phyloP scores from a whole-genome alignment of 2,797 vertebrate species.

The Eleutherodactylus coqui region DNA sequence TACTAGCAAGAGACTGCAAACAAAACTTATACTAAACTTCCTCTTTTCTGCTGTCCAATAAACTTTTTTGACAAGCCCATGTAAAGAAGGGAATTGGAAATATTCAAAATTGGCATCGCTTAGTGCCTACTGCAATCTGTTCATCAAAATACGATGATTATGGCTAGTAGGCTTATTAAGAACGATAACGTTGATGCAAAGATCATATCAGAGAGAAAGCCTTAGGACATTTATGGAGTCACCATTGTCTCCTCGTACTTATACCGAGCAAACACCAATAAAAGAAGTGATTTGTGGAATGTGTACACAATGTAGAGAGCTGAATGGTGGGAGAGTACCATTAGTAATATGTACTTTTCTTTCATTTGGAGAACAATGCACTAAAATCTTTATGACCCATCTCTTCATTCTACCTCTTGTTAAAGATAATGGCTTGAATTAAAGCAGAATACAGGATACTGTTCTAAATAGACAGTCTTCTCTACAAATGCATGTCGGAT shows the following conservation, averaged over 20 bases:
- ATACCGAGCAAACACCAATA: conserved; percentile 78
- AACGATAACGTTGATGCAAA: conserved; percentile 62
- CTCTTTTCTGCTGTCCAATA: conserved; percentile 75
- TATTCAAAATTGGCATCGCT: conserved; percentile 70
- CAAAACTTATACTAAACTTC: conserved; percentile 91
- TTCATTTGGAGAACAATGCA: conserved; percentile 75
- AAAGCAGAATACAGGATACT: conserved; percentile 70
- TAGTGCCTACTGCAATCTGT: conserved; percentile 71
- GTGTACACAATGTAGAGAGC: conserved; percentile 75
- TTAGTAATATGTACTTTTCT: conserved; percentile 76
- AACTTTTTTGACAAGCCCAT: conserved; percentile 70
- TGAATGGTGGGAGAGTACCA: conserved; percentile 76
- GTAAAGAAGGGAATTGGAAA: conserved; percentile 68
- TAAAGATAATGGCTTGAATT: conserved; percentile 74
- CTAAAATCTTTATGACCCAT: conserved; percentile 80
- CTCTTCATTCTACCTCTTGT: conserved; percentile 77
- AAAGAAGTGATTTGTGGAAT: conserved; percentile 79
- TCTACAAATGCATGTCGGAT: conserved; percentile 53
- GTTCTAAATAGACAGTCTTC: conserved; percentile 67
- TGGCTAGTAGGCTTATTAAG: conserved; percentile 68
- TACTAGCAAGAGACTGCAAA: conserved; percentile 94
- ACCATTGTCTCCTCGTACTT: conserved; percentile 68
- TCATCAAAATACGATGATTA: conserved; percentile 65
- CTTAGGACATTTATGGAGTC: conserved; percentile 64
- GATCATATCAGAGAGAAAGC: conserved; percentile 64